phyloP scores from a whole-genome alignment of 2,113 vertebrate species.

The Lipotes vexillifer region DNA sequence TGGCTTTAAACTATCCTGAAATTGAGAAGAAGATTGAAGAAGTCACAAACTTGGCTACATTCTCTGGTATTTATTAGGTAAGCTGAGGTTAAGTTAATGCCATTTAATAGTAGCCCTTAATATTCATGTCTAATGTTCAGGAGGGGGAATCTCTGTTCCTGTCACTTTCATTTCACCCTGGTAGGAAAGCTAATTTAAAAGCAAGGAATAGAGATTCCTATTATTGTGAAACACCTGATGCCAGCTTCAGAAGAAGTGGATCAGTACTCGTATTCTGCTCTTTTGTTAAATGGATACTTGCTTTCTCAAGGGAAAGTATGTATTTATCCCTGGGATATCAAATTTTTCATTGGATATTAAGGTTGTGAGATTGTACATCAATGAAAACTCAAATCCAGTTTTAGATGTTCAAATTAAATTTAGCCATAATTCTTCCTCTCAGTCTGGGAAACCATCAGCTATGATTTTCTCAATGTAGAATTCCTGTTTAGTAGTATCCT shows the following conservation, averaged over 20 bases:
- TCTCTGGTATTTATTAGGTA: neutral
- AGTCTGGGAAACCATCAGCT: neutral
- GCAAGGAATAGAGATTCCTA: accelerated
- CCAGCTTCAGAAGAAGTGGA: neutral
- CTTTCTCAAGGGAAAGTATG: neutral
- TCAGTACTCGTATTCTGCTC: accelerated
- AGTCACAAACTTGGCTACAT: neutral
- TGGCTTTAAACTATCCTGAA: neutral
- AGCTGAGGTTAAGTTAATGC: neutral
- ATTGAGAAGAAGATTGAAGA: neutral
- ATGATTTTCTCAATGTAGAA: neutral
- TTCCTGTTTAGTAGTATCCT: neutral
- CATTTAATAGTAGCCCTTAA: neutral
- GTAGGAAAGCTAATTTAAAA: neutral
- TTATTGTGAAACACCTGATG: neutral
- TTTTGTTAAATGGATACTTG: neutral
- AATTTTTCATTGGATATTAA: neutral
- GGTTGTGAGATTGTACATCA: neutral
- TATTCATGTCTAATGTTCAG: accelerated
- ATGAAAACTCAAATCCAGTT: neutral
- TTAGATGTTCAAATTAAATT: neutral
- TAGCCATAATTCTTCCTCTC: neutral
- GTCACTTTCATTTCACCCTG: neutral
- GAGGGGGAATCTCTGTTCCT: no score
- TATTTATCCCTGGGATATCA: neutral